Evolutionary conservation across 2,113 vertebrate species (phyloP).

Genomic region (Platanista minor): DNA sequence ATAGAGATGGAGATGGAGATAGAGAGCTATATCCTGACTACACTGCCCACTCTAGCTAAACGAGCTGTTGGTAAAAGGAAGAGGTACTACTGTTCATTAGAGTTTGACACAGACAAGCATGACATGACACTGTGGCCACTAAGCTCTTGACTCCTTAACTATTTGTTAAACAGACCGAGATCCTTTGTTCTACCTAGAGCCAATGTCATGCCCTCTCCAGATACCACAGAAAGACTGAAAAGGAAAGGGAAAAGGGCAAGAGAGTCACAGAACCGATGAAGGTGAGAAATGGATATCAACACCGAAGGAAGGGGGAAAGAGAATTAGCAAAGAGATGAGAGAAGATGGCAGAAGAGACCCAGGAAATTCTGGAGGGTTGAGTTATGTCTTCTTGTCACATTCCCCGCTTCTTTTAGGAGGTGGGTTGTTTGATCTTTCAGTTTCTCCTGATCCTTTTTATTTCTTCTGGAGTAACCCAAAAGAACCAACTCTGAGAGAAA

Average conservation of each 20-base stretch:
- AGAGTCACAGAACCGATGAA: not conserved
- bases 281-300: not conserved
- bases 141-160: not conserved
- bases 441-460: not conserved
- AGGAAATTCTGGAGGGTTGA: not conserved
- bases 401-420: not conserved
- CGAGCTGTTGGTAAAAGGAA: not conserved
- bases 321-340: not conserved
- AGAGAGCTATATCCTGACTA: not conserved
- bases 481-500: not conserved
- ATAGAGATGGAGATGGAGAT: not conserved
- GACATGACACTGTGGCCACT: not conserved
- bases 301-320: not conserved
- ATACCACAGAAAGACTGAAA: not conserved
- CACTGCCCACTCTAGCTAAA: not conserved
- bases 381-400: not conserved
- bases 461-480: not conserved
- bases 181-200: not conserved
- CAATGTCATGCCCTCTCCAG: not conserved
- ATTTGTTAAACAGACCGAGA: not conserved
- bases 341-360: not conserved
- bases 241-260: not conserved
- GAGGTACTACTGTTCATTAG: no score
- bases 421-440: not conserved
- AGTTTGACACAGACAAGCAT: not conserved